phyloP scores from a whole-genome alignment of 1,140 invertebrate species.

The Brachionus asplanchnoidis region DNA sequence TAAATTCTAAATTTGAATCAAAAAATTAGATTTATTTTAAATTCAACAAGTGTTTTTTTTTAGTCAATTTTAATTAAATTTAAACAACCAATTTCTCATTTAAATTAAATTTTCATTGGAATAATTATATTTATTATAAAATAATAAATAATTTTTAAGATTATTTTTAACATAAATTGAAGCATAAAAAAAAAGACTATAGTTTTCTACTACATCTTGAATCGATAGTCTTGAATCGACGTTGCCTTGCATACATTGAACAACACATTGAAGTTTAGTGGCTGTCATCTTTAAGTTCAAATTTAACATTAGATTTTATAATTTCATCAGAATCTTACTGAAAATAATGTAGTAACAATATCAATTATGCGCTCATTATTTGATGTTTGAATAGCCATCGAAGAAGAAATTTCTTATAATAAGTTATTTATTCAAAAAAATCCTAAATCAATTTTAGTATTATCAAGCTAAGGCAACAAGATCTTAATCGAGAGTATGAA shows the following conservation, averaged over 20 bases:
- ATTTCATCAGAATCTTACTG: not conserved
- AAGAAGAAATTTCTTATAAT: not conserved
- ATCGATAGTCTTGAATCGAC: not conserved
- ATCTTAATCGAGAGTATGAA: too few relatives aligned
- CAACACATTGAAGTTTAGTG: not conserved
- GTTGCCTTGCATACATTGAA: conserved; percentile 41
- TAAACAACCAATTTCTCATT: too few relatives aligned
- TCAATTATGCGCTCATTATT: not conserved
- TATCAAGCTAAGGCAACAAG: not conserved
- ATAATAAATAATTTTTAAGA: not conserved
- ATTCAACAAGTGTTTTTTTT: too few relatives aligned
- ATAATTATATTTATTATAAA: not conserved
- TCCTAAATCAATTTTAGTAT: not conserved
- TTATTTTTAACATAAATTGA: not conserved
- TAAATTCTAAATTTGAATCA: too few relatives aligned
- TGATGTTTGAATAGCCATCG: not conserved
- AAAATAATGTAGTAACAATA: not conserved
- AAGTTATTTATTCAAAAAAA: not conserved
- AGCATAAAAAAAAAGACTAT: conserved; percentile 22
- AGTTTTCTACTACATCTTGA: not conserved
- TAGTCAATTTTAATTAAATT: too few relatives aligned
- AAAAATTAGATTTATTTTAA: too few relatives aligned
- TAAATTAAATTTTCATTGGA: too few relatives aligned
- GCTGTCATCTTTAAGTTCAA: not conserved
- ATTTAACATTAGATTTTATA: not conserved